Evolutionary conservation across 2,888 invertebrate genomes (phyloP).

Genomic region (Brachylomia viminalis): DNA sequence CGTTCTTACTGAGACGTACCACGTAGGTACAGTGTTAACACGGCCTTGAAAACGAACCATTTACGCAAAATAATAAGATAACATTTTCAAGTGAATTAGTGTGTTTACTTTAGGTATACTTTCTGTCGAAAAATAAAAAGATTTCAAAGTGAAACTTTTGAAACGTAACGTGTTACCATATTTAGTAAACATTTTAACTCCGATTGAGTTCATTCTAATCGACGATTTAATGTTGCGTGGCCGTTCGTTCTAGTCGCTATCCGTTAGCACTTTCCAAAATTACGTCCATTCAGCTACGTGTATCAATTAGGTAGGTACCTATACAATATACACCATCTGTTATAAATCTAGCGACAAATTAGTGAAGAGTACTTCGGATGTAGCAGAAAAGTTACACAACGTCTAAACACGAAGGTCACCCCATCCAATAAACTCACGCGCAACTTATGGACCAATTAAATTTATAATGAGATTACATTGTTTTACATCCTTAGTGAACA

Average conservation of each 20-base stretch:
- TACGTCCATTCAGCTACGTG: conserved; percentile 68
- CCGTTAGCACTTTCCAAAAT: conserved; percentile 81
- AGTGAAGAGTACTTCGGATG: neutral
- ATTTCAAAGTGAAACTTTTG: conserved; percentile 52
- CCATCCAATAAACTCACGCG: conserved; percentile 18
- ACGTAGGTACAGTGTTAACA: conserved; percentile 69
- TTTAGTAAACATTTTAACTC: conserved; percentile 68
- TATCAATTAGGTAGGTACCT: neutral
- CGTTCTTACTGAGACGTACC: conserved; percentile 65
- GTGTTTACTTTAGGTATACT: conserved; percentile 5
- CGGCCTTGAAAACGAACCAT: conserved; percentile 72
- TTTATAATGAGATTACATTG: conserved; percentile 21
- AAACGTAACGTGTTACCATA: conserved; percentile 56
- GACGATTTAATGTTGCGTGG: conserved; percentile 80
- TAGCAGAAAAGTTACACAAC: neutral
- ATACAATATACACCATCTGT: neutral
- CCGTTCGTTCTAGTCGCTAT: conserved; percentile 69
- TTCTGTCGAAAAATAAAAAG: conserved; percentile 16
- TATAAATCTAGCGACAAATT: conserved; percentile 8
- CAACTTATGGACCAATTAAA: conserved; percentile 3
- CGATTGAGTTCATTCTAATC: conserved; percentile 76
- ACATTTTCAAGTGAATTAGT: conserved; percentile 4
- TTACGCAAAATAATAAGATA: conserved; percentile 12
- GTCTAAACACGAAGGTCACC: conserved; percentile 9
- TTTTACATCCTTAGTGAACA: conserved; percentile 19